phyloP scores from a whole-genome alignment of 2,888 invertebrate genomes.

The Tetropium fuscum region DNA sequence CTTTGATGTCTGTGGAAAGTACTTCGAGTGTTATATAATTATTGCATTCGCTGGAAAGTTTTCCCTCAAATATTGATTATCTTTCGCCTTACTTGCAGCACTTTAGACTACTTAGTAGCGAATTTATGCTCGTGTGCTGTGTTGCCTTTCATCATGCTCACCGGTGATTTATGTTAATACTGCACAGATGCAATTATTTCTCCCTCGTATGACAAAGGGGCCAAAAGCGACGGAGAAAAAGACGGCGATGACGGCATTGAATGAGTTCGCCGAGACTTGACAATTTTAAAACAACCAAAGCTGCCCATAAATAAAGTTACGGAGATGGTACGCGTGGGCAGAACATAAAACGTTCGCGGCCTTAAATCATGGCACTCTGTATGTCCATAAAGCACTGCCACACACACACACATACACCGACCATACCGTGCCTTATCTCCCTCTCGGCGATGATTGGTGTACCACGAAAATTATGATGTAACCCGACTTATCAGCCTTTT shows the following conservation, averaged over 20 bases:
- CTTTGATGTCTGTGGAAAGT: too few relatives aligned
- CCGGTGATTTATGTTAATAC: conserved; percentile 9
- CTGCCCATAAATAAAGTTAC: conserved; percentile 62
- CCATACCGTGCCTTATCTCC: conserved; percentile 39
- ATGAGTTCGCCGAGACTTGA: conserved; percentile 48
- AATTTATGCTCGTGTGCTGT: too few relatives aligned
- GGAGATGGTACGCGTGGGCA: conserved; percentile 65
- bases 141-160: conserved; percentile 5
- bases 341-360: conserved; percentile 64
- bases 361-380: conserved; percentile 64
- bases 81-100: too few relatives aligned
- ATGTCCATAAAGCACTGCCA: conserved; percentile 64
- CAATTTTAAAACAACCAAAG: conserved; percentile 63
- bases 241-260: conserved; percentile 38
- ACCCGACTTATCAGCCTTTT: conserved; percentile 35
- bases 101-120: too few relatives aligned
- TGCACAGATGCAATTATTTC: conserved; percentile 1
- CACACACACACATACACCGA: conserved; percentile 64
- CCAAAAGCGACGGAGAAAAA: conserved; percentile 30
- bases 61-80: too few relatives aligned
- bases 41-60: too few relatives aligned
- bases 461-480: conserved; percentile 42
- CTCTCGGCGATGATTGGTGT: conserved; percentile 39
- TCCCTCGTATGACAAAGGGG: conserved; percentile 26
- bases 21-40: too few relatives aligned